Base-by-base conservation (phyloP, 2,113 vertebrate species). In the Mellivora capensis region DNA sequence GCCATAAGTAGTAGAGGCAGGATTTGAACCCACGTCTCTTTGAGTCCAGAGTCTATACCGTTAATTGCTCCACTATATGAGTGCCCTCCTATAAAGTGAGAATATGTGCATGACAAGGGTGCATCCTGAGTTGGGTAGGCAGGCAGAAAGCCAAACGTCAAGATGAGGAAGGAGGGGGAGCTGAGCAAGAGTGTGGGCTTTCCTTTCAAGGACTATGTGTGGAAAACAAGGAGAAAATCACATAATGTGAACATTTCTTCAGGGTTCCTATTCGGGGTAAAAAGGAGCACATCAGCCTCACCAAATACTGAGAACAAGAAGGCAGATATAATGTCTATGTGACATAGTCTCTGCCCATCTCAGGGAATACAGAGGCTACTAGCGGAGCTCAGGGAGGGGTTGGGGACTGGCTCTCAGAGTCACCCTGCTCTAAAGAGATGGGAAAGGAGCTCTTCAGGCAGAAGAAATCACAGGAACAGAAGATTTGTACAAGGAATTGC, bases 101-200 rank as follows among this genome's bases (percentile, higher is more conserved):
- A 71, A 15, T 20, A 29, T 0, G 8, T 7, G 15, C 2, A 3
- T 0, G 5, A 27, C 1, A 7, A 1, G 27, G 34, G 44, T 34
- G 10, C 31, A 29, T 52, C 44, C 17, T 18, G 34, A 91, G 29
- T 37, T 21, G 9, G 29, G 44, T 8, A 81, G 27, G 27, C 1
- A 85, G 69, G 37, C 2, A 42, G 44, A 59, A 31, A 91, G n/a
- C 29, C 69, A 77, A 71, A 57, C 21, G 93, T 39, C 57, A 47
- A 49, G 49, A 27, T 0, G 21, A 39, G 49, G 47, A 76, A 42
- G 14, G 49, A 54, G 21, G 27, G 23, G 29, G 31, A 23, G 29
- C 25, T 57, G 31, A 11, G 21, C 4, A 3, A 6, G 12, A 72
- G 27, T 34, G 29, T 1, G 7, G 29, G 54, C 39, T 94, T 37